A percentile compares a stretch with the other conserved stretches of the same genome.
Evolutionary conservation across 2,888 invertebrate species (phyloP).

Genomic region (Coleophora flavipennella): DNA sequence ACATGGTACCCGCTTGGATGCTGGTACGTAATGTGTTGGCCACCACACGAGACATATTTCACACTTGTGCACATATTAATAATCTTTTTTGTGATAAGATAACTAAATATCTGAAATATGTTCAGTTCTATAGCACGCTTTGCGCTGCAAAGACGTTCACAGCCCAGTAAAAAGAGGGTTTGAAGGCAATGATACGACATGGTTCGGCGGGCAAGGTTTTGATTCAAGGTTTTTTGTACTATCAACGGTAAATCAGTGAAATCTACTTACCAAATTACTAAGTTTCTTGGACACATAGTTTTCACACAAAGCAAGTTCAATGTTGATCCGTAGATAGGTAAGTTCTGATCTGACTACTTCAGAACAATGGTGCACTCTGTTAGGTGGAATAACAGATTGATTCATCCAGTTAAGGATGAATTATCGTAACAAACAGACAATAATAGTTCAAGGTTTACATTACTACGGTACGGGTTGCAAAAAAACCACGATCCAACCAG

Average conservation of each 20-base stretch:
- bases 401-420: constrained; percentile 6
- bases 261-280: constrained; percentile 18
- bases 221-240: constrained; percentile 23
- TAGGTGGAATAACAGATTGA: constrained; percentile 5
- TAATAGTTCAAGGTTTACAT: constrained; percentile 8
- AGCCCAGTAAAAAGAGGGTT: constrained; percentile 6
- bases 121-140: constrained; percentile 19
- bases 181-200: constrained; percentile 16
- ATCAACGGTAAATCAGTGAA: constrained; percentile 13
- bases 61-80: constrained; percentile 66
- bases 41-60: constrained; percentile 50
- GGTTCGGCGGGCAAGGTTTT: constrained; percentile 30
- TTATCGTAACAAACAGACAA: no score
- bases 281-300: neutral
- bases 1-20: constrained; percentile 38
- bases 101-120: constrained; percentile 20
- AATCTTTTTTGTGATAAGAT: constrained; percentile 55
- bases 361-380: constrained; percentile 1
- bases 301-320: no score
- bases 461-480: neutral
- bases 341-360: no score
- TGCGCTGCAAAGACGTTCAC: neutral
- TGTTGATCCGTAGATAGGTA: no score
- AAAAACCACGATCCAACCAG: no score
- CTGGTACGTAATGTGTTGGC: constrained; percentile 51